Evolutionary conservation across 2,797 vertebrate genomes (phyloP), one percentile per base, ranked within the genome.

Genomic region (Kryptopterus vitreolus): DNA sequence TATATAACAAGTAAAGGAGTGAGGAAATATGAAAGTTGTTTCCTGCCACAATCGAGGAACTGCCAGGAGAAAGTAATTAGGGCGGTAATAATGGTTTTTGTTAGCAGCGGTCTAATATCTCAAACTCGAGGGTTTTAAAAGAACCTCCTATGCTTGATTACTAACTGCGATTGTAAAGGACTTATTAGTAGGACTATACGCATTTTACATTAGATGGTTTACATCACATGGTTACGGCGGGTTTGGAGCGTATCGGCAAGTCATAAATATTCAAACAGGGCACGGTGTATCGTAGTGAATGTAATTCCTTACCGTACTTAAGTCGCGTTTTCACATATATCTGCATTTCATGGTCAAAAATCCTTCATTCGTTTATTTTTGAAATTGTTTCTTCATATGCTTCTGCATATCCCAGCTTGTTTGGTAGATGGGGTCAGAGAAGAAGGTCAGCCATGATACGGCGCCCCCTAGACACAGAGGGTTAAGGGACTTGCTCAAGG

Each of bases 91-190:
- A 72, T 55, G 70, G 55, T 55, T 72, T 71, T 72, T 72, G 11
- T 20, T n/a, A 72, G 50, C 50, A 72, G 70, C 70, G 53, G 50
- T 72, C 38, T 35, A 55, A 55, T n/a, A 72, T 35, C 29, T 55
- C 52, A 9, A 50, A 18, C 3, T 26, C 66, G 50, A 18, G 24
- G 24, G 43, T 29, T 72, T 31, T 18, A 46, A 46, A 66, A 24
- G 3, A 46, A n/a, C 8, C 1, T 12, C 22, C 20, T 33, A 29
- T 33, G 50, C 18, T 70, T 70, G 29, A 70, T 50, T 52, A 70
- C 48, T 6, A 11, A 6, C 9, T 71, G 29, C 52, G 11, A 53
- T 57, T 38, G 70, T 35, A 72, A 72, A 55, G 52, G 22, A 72
- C 52, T 55, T 72, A 72, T 72, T 72, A 72, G 55, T 38, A 57